Conservation (phyloP, 2,888 invertebrate species). For the Aspidiotus rigidus region DNA sequence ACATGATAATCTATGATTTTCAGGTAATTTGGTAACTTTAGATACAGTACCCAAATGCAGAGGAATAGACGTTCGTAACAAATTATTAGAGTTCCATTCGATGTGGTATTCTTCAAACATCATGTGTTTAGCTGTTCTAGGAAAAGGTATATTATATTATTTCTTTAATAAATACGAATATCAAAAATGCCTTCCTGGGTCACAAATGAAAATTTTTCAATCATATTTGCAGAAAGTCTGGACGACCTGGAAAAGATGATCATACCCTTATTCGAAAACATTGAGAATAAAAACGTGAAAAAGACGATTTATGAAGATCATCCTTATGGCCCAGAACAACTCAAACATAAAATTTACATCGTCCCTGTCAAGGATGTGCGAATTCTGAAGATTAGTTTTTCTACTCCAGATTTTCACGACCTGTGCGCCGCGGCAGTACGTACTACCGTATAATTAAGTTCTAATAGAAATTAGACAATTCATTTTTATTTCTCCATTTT, state of each 20-base stretch:
- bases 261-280: not conserved
- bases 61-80: conserved; percentile 76
- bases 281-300: not conserved
- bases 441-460: conserved; percentile 38
- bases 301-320: not conserved
- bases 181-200: not conserved
- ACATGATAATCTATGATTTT: not conserved
- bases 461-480: too few relatives aligned
- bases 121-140: not conserved
- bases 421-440: conserved; percentile 77
- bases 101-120: not conserved
- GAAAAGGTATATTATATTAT: not conserved
- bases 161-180: not conserved
- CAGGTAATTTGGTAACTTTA: conserved; percentile 70
- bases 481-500: too few relatives aligned
- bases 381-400: conserved; percentile 75
- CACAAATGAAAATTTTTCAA: not conserved
- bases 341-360: conserved; percentile 58
- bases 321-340: conserved; percentile 1
- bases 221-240: not conserved
- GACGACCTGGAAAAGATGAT: not conserved
- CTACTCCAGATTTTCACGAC: conserved; percentile 72
- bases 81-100: conserved; percentile 75
- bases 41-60: conserved; percentile 65
- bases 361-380: conserved; percentile 87